Evolutionary conservation across 2,797 vertebrate genomes (phyloP).

Genomic region (Chaenodraco wilsoni): DNA sequence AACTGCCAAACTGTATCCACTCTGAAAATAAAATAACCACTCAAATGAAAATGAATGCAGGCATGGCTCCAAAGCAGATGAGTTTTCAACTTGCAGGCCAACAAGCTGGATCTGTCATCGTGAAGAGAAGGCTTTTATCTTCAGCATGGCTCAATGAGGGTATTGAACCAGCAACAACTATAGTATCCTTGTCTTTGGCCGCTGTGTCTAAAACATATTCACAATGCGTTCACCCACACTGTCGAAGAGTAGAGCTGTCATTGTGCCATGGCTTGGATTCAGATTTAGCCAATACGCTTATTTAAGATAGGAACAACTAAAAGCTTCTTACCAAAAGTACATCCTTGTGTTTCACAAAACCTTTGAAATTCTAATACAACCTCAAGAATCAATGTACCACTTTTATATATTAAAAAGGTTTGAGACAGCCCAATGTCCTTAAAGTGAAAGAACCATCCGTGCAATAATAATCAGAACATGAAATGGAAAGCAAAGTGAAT

Average conservation of each 20-base stretch:
- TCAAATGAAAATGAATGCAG: not conserved
- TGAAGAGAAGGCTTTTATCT: not conserved
- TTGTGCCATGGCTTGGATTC: slow-evolving; percentile 45
- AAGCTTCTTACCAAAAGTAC: not conserved
- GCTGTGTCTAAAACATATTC: not conserved
- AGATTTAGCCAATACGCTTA: not conserved
- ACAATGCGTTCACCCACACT: not conserved
- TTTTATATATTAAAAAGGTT: not conserved
- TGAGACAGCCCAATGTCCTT: not conserved
- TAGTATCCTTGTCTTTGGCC: slow-evolving; percentile 31
- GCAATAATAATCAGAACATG: slow-evolving; percentile 9
- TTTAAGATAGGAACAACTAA: not conserved
- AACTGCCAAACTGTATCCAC: not conserved
- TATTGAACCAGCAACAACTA: slow-evolving; percentile 3
- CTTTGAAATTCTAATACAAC: not conserved
- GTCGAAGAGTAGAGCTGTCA: slow-evolving; percentile 8
- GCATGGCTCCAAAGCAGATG: slow-evolving; percentile 13
- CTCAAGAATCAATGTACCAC: not conserved
- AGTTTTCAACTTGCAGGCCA: slow-evolving; percentile 5
- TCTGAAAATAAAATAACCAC: not conserved
- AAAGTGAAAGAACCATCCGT: not conserved
- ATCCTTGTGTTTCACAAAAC: not conserved
- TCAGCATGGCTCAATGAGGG: slow-evolving; percentile 7
- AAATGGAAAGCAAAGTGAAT: slow-evolving; percentile 17
- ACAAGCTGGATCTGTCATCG: not conserved